phyloP scores from a whole-genome alignment of 2,113 vertebrate genomes.

The Odocoileus hemionus region DNA sequence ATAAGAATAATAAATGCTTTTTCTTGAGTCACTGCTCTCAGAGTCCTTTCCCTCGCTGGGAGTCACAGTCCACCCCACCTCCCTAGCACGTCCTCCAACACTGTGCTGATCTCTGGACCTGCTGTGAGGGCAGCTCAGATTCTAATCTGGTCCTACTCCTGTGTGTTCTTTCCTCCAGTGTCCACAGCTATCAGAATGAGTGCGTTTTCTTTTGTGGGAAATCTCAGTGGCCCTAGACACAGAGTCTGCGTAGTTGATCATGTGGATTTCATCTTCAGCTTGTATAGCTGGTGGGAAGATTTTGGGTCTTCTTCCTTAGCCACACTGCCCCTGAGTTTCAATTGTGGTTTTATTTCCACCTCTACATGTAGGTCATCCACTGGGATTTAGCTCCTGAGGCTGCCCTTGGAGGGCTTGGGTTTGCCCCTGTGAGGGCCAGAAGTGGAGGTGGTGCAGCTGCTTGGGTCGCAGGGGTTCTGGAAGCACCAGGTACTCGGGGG shows the following conservation, averaged over 20 bases:
- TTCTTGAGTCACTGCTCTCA: not conserved
- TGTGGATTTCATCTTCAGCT: not conserved
- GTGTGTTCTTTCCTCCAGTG: not conserved
- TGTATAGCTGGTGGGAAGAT: not conserved
- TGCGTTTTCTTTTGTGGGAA: rapidly evolving
- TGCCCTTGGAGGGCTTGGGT: not conserved
- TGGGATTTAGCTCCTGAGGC: not conserved
- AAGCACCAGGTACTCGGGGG: not conserved
- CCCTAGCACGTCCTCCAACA: not conserved
- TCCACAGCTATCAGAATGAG: not conserved
- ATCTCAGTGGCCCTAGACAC: not conserved
- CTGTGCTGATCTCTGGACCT: not conserved
- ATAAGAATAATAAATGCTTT: not conserved
- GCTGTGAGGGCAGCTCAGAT: not conserved
- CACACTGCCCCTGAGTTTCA: not conserved
- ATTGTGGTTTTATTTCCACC: not conserved
- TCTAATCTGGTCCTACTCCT: not conserved
- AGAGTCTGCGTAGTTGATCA: not conserved
- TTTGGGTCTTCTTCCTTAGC: not conserved
- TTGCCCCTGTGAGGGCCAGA: not conserved
- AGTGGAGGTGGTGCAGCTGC: not conserved
- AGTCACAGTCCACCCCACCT: not conserved
- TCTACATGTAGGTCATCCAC: not conserved
- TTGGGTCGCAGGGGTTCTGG: not conserved
- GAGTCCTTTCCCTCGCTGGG: not conserved